Base-by-base conservation (phyloP, 2,113 vertebrate species). In the Felis catus region DNA sequence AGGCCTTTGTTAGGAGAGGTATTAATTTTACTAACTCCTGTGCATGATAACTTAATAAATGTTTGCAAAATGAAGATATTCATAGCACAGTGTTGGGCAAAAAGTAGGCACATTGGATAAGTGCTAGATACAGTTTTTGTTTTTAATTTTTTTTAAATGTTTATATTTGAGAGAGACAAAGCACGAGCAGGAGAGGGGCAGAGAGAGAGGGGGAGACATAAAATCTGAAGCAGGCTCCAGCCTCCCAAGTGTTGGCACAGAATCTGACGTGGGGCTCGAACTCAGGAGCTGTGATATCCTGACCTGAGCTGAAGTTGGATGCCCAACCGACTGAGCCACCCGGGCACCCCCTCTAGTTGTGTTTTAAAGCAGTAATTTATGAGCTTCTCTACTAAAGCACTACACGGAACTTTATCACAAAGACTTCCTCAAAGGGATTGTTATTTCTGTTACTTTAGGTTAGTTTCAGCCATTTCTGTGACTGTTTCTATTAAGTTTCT, bases 391-490 rank as follows among this genome's bases (percentile, higher is more conserved):
- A 4, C 15, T n/a, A n/a, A 65, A 12, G 53, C 12, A 91, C 19
- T 85, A 16, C 23, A 10, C 1, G 16, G 76, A 84, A 45, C 61
- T 48, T 80, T 61, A 91, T 36, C 19, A 63, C 45, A 48, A 95
- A 88, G 68, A 55, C 36, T 70, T 94, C 55, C 74, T 86, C 61
- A 88, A 5, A 74, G 45, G 41, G 41, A 19, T 86, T 94, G 1
- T 90, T 81, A 36, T 71, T 95, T 94, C n/a, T 95, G 3, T 18
- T 89, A 66, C 41, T n/a, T 95, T 51, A 87, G 48, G 94, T 95
- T 8, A 78, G 8, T 84, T 83, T 87, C 29, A 89, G 29, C 33
- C 0, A 1, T 13, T 96, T 89, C 41, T 92, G 0, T 92, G 83
- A 91, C 39, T 95, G 19, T 29, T 68, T 89, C 76, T 82, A 2